Percentiles rank a stretch among this genome's conserved stretches.
Conservation (phyloP, 2,888 invertebrate species). For the Mesochorus sp. region DNA sequence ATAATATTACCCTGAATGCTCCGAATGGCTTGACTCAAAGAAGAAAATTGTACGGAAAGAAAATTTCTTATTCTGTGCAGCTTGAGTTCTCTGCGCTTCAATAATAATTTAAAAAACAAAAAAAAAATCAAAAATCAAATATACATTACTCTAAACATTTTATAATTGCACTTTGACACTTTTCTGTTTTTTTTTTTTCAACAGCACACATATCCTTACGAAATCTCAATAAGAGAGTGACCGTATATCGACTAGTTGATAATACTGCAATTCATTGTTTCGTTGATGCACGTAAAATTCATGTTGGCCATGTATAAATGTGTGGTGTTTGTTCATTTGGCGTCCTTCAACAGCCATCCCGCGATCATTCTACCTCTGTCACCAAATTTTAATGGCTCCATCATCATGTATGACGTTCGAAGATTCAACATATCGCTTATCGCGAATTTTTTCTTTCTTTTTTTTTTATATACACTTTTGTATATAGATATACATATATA, state of each 20-base stretch:
- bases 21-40: background rate
- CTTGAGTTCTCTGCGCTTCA: background rate
- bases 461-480: too few relatives aligned
- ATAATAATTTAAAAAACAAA: too few relatives aligned
- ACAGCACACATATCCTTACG: background rate
- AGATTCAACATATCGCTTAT: conserved; percentile 48
- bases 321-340: conserved; percentile 52
- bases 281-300: conserved; percentile 16
- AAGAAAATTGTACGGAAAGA: background rate
- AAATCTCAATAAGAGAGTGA: background rate
- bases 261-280: conserved; percentile 33
- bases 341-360: conserved; percentile 46
- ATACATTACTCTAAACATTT: background rate
- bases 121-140: too few relatives aligned
- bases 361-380: conserved; percentile 65
- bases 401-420: conserved; percentile 62
- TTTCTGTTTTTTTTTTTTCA: background rate
- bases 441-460: conserved; percentile 14
- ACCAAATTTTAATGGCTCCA: conserved; percentile 65
- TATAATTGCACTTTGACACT: conserved; percentile 11
- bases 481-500: too few relatives aligned
- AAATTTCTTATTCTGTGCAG: too few relatives aligned
- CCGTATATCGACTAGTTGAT: background rate
- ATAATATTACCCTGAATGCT: background rate
- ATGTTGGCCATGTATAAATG: background rate